Conservation (phyloP, 2,113 vertebrate species). For the Dascyllus trimaculatus region DNA sequence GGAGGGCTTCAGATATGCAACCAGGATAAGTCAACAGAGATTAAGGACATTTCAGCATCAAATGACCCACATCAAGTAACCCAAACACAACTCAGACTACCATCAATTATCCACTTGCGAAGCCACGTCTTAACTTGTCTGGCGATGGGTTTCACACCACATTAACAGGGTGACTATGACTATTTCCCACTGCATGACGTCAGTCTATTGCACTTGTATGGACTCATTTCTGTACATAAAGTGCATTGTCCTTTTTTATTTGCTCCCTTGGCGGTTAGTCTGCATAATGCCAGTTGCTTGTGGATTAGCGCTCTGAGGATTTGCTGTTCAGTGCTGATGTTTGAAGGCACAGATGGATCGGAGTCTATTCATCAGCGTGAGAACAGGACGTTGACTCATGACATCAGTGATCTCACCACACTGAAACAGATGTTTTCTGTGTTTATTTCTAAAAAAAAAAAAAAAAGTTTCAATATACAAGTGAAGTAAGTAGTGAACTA, state of each 20-base stretch:
- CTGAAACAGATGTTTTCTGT: background rate
- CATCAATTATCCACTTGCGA: background rate
- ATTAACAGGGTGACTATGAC: background rate
- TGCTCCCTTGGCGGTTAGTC: constrained; percentile 15
- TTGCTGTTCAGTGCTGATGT: constrained; percentile 38
- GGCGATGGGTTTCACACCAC: background rate
- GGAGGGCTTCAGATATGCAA: too few species aligned
- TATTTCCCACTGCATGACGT: too few species aligned
- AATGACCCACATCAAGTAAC: too few species aligned
- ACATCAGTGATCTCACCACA: background rate
- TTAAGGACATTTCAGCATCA: too few species aligned
- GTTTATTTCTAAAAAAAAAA: background rate
- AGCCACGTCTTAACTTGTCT: background rate
- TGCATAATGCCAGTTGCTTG: constrained; percentile 22
- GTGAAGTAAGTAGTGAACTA: background rate
- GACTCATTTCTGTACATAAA: constrained; percentile 10
- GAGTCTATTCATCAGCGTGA: constrained; percentile 9
- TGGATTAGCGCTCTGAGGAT: constrained; percentile 47
- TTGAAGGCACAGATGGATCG: constrained; percentile 22
- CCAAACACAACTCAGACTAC: background rate
- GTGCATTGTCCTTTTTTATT: constrained; percentile 8
- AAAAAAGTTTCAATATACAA: background rate
- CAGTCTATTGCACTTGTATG: background rate
- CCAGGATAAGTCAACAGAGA: too few species aligned
- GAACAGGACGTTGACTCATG: background rate